phyloP scores from a whole-genome alignment of 2,113 vertebrate genomes.

The Toxostoma redivivum region DNA sequence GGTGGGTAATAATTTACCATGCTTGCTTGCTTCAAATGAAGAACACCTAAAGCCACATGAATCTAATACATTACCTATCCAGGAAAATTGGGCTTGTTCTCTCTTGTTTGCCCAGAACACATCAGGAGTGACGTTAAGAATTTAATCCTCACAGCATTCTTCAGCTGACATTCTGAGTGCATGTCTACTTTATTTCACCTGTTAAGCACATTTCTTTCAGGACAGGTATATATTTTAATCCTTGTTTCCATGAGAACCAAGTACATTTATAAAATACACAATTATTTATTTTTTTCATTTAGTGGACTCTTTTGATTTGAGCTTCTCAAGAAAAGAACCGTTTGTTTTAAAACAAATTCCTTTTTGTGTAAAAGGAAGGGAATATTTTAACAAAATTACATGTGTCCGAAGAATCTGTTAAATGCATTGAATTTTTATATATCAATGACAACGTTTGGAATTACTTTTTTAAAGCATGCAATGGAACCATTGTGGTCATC shows the following conservation, averaged over 20 bases:
- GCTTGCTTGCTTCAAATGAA: neutral
- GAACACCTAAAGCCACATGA: neutral
- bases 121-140: neutral
- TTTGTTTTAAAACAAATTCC: neutral
- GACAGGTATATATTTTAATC: neutral
- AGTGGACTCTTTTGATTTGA: neutral
- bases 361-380: neutral
- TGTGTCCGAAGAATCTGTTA: neutral
- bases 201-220: neutral
- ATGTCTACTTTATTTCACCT: neutral
- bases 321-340: neutral
- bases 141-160: neutral
- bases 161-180: neutral
- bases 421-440: neutral
- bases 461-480: neutral
- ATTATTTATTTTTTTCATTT: neutral
- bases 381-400: neutral
- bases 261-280: neutral
- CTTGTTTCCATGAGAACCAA: neutral
- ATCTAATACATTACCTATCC: neutral
- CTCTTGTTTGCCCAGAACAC: neutral
- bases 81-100: neutral
- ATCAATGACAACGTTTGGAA: neutral
- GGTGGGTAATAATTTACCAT: conserved; percentile 45
- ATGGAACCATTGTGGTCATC: neutral